Evolutionary conservation across 2,113 vertebrate genomes (phyloP).

Genomic region (Pterocles burchelli): DNA sequence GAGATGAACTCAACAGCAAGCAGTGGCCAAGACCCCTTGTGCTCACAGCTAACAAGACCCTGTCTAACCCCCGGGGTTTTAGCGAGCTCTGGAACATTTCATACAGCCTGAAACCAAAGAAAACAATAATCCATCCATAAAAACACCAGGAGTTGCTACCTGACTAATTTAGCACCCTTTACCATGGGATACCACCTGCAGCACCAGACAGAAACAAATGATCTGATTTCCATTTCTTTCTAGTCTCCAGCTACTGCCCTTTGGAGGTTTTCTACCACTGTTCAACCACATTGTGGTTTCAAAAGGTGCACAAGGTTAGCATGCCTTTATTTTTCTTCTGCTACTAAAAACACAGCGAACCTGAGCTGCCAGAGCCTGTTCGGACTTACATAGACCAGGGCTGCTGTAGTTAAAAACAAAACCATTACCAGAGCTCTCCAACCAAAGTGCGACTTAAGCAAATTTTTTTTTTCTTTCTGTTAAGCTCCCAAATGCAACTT

Average conservation of each 20-base stretch:
- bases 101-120: not conserved
- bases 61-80: not conserved
- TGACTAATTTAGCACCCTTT: not conserved
- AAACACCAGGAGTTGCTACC: too few species aligned
- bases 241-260: not conserved
- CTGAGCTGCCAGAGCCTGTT: not conserved
- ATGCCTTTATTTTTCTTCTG: not conserved
- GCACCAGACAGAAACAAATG: not conserved
- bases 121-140: not conserved
- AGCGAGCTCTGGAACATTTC: not conserved
- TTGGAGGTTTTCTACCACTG: not conserved
- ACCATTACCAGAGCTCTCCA: conserved; percentile 41
- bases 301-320: not conserved
- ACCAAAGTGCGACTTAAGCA: conserved; percentile 33
- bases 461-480: conserved; percentile 38
- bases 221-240: not conserved
- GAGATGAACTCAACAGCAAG: rapidly evolving
- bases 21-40: not conserved
- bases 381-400: not conserved
- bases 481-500: conserved; percentile 66
- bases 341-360: not conserved
- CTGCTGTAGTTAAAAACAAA: conserved; percentile 16
- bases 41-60: not conserved
- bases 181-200: not conserved
- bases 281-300: rapidly evolving